phyloP scores from a whole-genome alignment of 2,888 invertebrate species.

The Apamea sordens region DNA sequence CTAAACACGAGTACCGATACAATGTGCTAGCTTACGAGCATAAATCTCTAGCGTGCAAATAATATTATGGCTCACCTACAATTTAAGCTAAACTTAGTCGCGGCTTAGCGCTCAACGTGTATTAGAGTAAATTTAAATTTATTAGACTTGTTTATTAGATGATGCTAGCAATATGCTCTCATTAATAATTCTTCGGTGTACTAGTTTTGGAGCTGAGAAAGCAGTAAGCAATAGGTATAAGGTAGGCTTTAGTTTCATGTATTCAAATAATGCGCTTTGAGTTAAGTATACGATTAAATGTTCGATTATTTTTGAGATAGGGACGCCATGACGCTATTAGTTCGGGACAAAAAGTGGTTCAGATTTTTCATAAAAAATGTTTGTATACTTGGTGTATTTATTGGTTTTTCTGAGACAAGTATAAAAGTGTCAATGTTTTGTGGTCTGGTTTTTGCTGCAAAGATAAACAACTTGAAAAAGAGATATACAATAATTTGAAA shows the following conservation, averaged over 20 bases:
- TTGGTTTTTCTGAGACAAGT: neutral
- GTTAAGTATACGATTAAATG: neutral
- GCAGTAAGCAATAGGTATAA: neutral
- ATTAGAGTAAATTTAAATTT: conserved; percentile 3
- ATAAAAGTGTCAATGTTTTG: no score
- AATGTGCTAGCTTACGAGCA: neutral
- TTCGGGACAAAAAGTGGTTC: neutral
- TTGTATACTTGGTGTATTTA: neutral
- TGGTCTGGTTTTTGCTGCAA: neutral
- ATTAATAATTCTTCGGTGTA: conserved; percentile 7
- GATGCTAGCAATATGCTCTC: conserved; percentile 18
- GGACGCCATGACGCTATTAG: neutral
- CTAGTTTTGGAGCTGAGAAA: conserved; percentile 11
- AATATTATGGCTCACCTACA: conserved; percentile 15
- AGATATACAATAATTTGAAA: neutral
- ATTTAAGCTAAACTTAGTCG: conserved; percentile 14
- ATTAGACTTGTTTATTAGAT: neutral
- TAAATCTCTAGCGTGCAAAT: conserved; percentile 4
- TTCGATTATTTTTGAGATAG: neutral
- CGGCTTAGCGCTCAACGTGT: conserved; percentile 14
- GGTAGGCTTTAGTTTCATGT: neutral
- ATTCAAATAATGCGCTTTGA: neutral
- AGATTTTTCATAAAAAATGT: neutral
- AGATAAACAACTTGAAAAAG: neutral
- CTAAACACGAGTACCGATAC: neutral